Percentiles rank a stretch among this genome's conserved stretches.
phyloP scores from a whole-genome alignment of 2,797 vertebrate species.

The Cephalopachus bancanus region DNA sequence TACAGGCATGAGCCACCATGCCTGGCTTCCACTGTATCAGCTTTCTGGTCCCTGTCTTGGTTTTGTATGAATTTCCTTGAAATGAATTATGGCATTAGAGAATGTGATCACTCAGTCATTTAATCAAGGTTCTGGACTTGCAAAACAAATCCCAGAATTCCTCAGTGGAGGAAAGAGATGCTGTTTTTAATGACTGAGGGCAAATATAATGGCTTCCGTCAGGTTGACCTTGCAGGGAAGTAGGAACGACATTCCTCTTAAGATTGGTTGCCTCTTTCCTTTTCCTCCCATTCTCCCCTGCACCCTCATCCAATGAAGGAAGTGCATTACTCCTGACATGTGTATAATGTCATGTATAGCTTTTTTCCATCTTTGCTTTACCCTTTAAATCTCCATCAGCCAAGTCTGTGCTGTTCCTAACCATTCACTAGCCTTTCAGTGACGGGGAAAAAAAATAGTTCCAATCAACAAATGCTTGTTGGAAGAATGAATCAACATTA shows the following conservation, averaged over 20 bases:
- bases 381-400: neutral
- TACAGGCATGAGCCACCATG: too few species aligned
- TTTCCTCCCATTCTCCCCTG: neutral
- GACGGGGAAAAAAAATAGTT: neutral
- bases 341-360: neutral
- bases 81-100: conserved; percentile 25
- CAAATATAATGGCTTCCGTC: neutral
- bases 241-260: neutral
- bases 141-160: neutral
- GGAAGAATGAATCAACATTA: neutral
- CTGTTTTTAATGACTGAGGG: neutral
- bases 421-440: neutral
- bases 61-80: neutral
- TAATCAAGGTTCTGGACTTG: neutral
- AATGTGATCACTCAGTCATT: neutral
- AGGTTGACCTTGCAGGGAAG: neutral
- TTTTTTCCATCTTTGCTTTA: conserved; percentile 18
- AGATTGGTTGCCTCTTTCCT: neutral
- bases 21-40: neutral
- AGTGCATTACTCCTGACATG: neutral
- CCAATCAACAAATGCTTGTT: neutral
- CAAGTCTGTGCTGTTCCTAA: neutral
- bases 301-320: neutral
- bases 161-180: neutral
- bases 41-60: neutral